Base-by-base conservation (phyloP, 1,140 invertebrate species). In the Sinonovacula constricta region DNA sequence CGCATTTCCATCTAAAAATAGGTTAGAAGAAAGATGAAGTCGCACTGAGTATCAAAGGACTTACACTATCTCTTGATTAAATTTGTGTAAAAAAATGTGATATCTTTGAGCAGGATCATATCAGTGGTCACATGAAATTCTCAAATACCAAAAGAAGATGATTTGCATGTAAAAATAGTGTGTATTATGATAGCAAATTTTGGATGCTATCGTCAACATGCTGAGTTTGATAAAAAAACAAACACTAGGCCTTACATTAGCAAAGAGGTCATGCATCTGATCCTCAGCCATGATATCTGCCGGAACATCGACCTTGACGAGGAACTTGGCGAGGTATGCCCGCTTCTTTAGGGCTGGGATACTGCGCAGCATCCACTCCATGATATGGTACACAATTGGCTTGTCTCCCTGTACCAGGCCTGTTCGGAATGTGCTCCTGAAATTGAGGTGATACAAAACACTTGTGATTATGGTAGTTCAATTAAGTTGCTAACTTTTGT, bases 271-370 rank as follows among this genome's bases (percentile, higher is more conserved):
- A 76, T 93, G 92, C 56, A 97, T 93, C 74, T 95, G 95, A 39
- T 93, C 93, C 85, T 97, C 96, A n/a, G 93, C 92, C 71, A 94
- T 92, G 67, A 96, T 94, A 80, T 97, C 96, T 2, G 93, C 90
- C n/a, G 96, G 95, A 66, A 97, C 93, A 70, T 97, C 95, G 5
- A 97, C 92, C 90, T 95, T 95, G 2, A 95, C 93, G 15, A 95
- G 90, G 88, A 93, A 95, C 70, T 93, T 92, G 2, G 95, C 95
- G 53, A 97, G 92, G 91, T 97, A 97, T 0, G 95, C 95, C 74
- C 96, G 92, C 86, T 96, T 95, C 85, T 94, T 94, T 2, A 95
- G 93, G 77, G 96, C 93, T 22, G 94, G 93, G 51, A 94, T 92
- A 67, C 94, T 93, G 22, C 93, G 92, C 10, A 97, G 91, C 5